Conservation (phyloP, 2,797 vertebrate genomes). For the Furcifer pardalis region DNA sequence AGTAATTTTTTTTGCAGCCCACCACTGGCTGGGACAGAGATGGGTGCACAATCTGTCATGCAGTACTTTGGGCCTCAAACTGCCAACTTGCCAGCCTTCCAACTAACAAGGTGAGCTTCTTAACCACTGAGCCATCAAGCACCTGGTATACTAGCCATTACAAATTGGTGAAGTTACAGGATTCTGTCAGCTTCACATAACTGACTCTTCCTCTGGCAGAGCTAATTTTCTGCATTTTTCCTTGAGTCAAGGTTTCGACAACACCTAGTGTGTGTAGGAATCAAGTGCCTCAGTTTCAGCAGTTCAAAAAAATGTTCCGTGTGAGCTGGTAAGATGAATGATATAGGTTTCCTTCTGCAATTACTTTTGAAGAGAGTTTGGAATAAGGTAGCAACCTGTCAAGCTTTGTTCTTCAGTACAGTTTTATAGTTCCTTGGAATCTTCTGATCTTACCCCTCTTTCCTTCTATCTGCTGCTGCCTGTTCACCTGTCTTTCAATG, state of each 20-base stretch:
- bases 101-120: no score
- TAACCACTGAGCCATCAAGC: no score
- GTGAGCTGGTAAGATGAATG: constrained; percentile 48
- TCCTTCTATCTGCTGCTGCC: not conserved
- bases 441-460: not conserved
- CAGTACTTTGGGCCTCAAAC: no score
- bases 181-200: not conserved
- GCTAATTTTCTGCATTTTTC: not conserved
- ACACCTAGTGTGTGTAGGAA: not conserved
- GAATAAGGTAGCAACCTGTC: not conserved
- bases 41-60: no score
- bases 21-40: no score
- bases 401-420: not conserved
- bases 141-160: not conserved
- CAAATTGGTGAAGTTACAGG: not conserved
- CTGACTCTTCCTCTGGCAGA: not conserved
- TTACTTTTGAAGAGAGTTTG: constrained; percentile 36
- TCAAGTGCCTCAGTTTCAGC: not conserved
- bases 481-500: not conserved
- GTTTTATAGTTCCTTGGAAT: not conserved
- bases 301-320: constrained; percentile 48
- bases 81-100: no score
- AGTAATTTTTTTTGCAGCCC: no score
- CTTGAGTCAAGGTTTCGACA: not conserved
- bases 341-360: constrained; percentile 52